A percentile compares a stretch with the other conserved stretches of the same genome.
phyloP scores from a whole-genome alignment of 1,140 invertebrate genomes.

The Brachionus manjavacas region DNA sequence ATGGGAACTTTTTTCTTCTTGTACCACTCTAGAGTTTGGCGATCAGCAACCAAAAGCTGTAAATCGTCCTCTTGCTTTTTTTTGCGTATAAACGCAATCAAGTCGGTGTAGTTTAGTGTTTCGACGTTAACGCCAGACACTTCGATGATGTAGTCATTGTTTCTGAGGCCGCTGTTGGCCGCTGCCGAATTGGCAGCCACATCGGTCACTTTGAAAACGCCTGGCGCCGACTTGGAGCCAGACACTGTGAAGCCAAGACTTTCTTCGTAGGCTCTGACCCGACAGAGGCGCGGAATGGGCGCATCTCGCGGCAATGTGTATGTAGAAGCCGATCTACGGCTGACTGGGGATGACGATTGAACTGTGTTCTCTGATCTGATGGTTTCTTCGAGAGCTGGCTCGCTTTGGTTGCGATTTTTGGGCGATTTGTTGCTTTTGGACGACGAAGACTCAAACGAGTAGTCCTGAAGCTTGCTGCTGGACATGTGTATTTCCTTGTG shows the following conservation, averaged over 20 bases:
- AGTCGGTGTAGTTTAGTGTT: conserved; percentile 1
- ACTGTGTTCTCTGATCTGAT: background rate
- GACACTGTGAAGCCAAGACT: conserved; percentile 33
- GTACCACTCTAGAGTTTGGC: conserved; percentile 4
- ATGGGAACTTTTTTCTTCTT: conserved; percentile 33
- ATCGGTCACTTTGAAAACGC: conserved; percentile 18
- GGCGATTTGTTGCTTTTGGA: background rate
- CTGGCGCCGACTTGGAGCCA: conserved; percentile 29
- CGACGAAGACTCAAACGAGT: background rate
- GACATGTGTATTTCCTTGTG: background rate
- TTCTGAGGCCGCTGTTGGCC: background rate
- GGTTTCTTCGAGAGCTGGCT: background rate
- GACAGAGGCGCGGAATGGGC: conserved; percentile 32
- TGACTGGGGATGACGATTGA: background rate
- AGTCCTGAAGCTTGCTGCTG: conserved; percentile 25
- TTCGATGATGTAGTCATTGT: conserved; percentile 27
- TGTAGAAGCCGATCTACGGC: background rate
- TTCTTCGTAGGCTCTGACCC: conserved; percentile 36
- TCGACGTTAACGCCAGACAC: conserved; percentile 24
- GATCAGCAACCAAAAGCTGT: conserved; percentile 30
- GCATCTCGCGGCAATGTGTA: conserved; percentile 25
- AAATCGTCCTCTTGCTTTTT: conserved; percentile 34
- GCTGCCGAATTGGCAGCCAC: conserved; percentile 5
- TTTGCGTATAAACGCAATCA: background rate
- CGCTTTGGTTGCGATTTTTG: conserved; percentile 26